These are phyloP conservation scores for Melinaea marsaeus DNA, from an alignment of 2,888 invertebrate species.

Conservation along the genomic window DNA sequence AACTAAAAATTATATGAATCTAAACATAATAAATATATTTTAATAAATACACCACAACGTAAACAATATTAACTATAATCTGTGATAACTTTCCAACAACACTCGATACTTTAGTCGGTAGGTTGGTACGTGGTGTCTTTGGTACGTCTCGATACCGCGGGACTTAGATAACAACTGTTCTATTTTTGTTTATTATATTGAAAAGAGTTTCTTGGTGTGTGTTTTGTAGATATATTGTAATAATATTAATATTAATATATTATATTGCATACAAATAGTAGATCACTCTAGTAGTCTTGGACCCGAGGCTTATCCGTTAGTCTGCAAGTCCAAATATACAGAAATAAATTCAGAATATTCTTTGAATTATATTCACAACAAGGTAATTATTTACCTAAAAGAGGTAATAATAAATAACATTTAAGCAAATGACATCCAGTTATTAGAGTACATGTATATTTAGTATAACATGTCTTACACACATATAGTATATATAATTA, in stretches of 20 bases:
- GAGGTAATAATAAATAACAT: too few relatives aligned
- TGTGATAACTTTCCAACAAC: slow-evolving; percentile 45
- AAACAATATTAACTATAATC: slow-evolving; percentile 12
- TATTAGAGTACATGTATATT: neutral
- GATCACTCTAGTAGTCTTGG: neutral
- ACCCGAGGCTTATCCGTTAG: too few relatives aligned
- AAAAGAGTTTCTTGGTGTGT: slow-evolving; percentile 50
- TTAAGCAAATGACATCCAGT: neutral
- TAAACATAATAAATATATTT: slow-evolving; percentile 21
- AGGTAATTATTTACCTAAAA: too few relatives aligned
- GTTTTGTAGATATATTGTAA: slow-evolving; percentile 37
- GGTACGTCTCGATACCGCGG: slow-evolving; percentile 50
- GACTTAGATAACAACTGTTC: slow-evolving; percentile 61
- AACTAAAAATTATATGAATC: slow-evolving; percentile 17
- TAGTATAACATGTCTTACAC: too few relatives aligned
- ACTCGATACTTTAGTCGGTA: slow-evolving; percentile 38
- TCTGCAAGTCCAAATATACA: too few relatives aligned
- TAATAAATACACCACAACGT: slow-evolving; percentile 24
- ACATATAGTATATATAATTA: neutral
- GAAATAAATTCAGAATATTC: too few relatives aligned
- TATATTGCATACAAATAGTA: neutral
- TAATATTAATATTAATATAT: neutral
- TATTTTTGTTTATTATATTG: slow-evolving; percentile 60
- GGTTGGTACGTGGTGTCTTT: slow-evolving; percentile 33
- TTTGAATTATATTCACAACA: too few relatives aligned